Evolutionary conservation across 2,888 invertebrate species (phyloP).

Genomic region (Idaea dimidiata): DNA sequence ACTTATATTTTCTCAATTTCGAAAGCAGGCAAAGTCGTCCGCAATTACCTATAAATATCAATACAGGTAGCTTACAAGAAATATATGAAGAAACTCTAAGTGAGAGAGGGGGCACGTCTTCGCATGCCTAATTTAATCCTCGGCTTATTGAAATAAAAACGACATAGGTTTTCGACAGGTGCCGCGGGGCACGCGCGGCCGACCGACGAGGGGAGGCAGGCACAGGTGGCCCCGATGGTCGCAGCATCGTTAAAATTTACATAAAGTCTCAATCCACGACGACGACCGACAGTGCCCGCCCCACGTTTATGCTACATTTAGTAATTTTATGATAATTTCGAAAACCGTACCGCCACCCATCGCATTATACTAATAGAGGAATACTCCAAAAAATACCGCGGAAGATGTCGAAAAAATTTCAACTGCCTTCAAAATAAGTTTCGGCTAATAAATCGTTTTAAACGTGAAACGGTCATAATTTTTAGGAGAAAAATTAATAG

Average conservation of each 20-base stretch:
- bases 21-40: not conserved
- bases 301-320: slow-evolving; percentile 81
- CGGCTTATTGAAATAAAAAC: slow-evolving; percentile 80
- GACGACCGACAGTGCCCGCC: slow-evolving; percentile 72
- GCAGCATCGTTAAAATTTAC: slow-evolving; percentile 81
- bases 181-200: slow-evolving; percentile 49
- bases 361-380: slow-evolving; percentile 81
- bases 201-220: slow-evolving; percentile 43
- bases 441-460: slow-evolving; percentile 73
- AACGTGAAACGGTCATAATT: slow-evolving; percentile 67
- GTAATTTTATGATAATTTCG: slow-evolving; percentile 81
- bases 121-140: slow-evolving; percentile 78
- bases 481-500: slow-evolving; percentile 73
- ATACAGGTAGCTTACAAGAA: slow-evolving; percentile 34
- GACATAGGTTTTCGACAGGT: slow-evolving; percentile 81
- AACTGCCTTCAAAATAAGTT: slow-evolving; percentile 72
- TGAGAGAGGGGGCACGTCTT: slow-evolving; percentile 54
- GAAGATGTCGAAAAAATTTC: slow-evolving; percentile 63
- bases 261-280: slow-evolving; percentile 80
- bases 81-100: slow-evolving; percentile 49
- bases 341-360: slow-evolving; percentile 80
- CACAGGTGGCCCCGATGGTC: slow-evolving; percentile 80
- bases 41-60: slow-evolving; percentile 7
- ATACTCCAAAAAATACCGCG: slow-evolving; percentile 53
- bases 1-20: not conserved